Evolutionary conservation across 2,888 invertebrate genomes (phyloP).

Genomic region (Matsumyia berberina): DNA sequence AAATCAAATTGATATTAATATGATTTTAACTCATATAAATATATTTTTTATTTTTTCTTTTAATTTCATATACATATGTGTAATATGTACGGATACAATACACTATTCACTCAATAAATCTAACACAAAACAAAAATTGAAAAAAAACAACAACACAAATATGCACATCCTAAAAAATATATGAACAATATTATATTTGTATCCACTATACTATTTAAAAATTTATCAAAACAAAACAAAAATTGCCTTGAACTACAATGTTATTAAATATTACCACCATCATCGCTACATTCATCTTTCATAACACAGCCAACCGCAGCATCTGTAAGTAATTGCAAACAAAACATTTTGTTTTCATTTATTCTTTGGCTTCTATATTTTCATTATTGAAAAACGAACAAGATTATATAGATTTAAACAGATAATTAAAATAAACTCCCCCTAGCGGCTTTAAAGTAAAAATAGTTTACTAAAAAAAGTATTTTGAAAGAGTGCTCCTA

Average conservation of each 20-base stretch:
- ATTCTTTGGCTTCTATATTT: conserved; percentile 32
- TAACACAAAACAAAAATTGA: conserved; percentile 23
- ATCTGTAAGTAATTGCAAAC: conserved; percentile 79
- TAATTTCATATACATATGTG: conserved; percentile 55
- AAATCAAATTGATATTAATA: conserved; percentile 8
- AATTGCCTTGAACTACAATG: conserved; percentile 58
- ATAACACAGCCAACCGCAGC: conserved; percentile 78
- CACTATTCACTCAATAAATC: conserved; percentile 50
- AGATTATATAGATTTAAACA: conserved; percentile 32
- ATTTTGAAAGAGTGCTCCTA: background rate
- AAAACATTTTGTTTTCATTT: conserved; percentile 29
- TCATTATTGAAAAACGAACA: conserved; percentile 25
- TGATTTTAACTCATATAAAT: conserved; percentile 56
- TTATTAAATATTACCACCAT: conserved; percentile 53
- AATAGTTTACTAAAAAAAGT: conserved; percentile 25
- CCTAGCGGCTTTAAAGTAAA: conserved; percentile 33
- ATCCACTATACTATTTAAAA: conserved; percentile 20
- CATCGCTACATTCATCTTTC: conserved; percentile 69
- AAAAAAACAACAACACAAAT: conserved; percentile 13
- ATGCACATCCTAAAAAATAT: conserved; percentile 32
- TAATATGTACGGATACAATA: conserved; percentile 49
- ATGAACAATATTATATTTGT: background rate
- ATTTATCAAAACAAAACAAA: conserved; percentile 5
- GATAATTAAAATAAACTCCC: conserved; percentile 4
- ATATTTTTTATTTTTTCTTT: conserved; percentile 55